Base-by-base conservation (phyloP, 2,113 vertebrate species). In the Engraulis encrasicolus region DNA sequence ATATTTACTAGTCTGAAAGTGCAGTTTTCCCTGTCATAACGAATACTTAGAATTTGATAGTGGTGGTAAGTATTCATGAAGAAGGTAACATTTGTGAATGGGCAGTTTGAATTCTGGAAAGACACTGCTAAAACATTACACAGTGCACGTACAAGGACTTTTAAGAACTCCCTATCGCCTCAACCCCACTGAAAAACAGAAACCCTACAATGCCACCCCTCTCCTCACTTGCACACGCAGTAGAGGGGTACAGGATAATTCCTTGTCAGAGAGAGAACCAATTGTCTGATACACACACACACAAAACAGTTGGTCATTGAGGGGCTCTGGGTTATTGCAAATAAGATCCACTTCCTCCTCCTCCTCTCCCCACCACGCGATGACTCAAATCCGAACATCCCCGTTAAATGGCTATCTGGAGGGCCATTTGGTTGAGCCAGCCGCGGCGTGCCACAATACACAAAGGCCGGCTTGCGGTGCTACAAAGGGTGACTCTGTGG, bases 401-500 rank as follows among this genome's bases (percentile, higher is more conserved):
- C 66, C 12, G n/a, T n/a, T 14, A 74, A 74, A 74, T 31, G 66
- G 27, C 66, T 74, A 74, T 34, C 66, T 17, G 66, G 66, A 74
- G 66, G n/a, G 11, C 66, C 34, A 34, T 74, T 74, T 74, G 27
- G 66, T 27, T n/a, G n/a, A n/a, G n/a, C n/a, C n/a, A n/a, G n/a
- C n/a, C n/a, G 2, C 0, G 66, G 2, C 27, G 66, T 34, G 66
- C 27, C 66, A 74, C 66, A 74, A 34, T 74, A 74, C 66, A 74
- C 31, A 74, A 31, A 74, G 66, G 6, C 31, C n/a, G n/a, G n/a
- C n/a, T n/a, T n/a, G n/a, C n/a, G n/a, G 6, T 34, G 66, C 66
- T 74, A 74, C 66, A 74, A 74, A 74, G 66, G 34, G 66, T 31
- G 66, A 74, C 66, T 74, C 66, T 74, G 66, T 74, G 66, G 66